Conservation (phyloP, 2,888 invertebrate genomes). For the Scaptodrosophila latifasciaeformis region DNA sequence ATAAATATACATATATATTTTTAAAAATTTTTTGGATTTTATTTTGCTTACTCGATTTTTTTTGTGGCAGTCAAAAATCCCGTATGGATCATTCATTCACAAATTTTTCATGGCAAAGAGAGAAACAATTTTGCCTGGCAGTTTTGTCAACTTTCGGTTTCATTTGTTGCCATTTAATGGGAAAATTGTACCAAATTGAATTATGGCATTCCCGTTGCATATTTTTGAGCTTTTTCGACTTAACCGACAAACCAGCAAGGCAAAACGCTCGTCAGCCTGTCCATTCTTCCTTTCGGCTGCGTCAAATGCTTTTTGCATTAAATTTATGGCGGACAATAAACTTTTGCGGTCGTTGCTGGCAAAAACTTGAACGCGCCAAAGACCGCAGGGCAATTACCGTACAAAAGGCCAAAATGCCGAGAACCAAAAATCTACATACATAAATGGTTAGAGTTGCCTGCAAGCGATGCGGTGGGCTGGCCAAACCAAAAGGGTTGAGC, state of each 20-base stretch:
- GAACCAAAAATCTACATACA: conserved; percentile 46
- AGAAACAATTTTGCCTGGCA: too few relatives aligned
- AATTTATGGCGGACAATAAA: conserved; percentile 64
- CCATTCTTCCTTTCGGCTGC: conserved; percentile 25
- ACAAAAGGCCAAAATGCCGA: conserved; percentile 14
- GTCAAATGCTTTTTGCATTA: conserved; percentile 61
- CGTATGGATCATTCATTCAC: too few relatives aligned
- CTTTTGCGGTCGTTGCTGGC: conserved; percentile 56
- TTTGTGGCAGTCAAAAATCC: not conserved
- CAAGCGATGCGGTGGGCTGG: not conserved
- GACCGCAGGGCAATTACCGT: conserved; percentile 62
- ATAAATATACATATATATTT: too few relatives aligned
- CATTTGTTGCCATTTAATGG: conserved; percentile 40
- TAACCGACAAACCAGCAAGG: too few relatives aligned
- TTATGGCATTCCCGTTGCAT: conserved; percentile 52
- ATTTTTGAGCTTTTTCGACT: conserved; percentile 6
- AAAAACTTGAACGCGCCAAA: conserved; percentile 49
- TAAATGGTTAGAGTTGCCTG: conserved; percentile 32
- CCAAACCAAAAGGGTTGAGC: not conserved
- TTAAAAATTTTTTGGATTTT: not conserved
- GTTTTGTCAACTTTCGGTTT: conserved; percentile 37
- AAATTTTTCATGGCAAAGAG: too few relatives aligned
- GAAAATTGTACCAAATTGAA: conserved; percentile 46
- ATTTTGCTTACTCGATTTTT: too few relatives aligned
- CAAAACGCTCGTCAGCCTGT: too few relatives aligned